Evolutionary conservation across 2,888 invertebrate genomes (phyloP).

Genomic region (Diarsia brunnea): DNA sequence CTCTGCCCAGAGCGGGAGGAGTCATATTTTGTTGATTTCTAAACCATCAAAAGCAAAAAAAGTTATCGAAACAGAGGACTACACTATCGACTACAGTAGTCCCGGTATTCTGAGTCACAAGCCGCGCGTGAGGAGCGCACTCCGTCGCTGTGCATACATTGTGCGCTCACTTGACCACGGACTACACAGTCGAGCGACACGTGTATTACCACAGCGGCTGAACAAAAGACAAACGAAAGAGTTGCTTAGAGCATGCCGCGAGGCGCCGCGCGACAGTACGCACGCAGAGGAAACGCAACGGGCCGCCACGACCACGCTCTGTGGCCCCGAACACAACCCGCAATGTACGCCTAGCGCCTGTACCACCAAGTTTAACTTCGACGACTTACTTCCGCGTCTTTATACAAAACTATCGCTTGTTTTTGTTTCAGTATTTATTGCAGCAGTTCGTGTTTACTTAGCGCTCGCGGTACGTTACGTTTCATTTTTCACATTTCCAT

Average conservation of each 20-base stretch:
- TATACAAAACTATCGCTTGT: constrained; percentile 54
- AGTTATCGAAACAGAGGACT: background rate
- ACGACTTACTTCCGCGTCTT: constrained; percentile 46
- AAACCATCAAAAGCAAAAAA: too few relatives aligned
- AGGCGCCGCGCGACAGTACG: background rate
- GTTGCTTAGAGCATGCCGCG: background rate
- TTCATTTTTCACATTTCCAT: constrained; percentile 27
- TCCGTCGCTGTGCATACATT: constrained; percentile 18
- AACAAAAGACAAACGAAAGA: background rate
- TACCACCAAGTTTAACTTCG: constrained; percentile 30
- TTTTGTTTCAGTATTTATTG: constrained; percentile 56
- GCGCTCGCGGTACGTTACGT: constrained; percentile 20
- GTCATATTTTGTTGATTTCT: too few relatives aligned
- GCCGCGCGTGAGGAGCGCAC: constrained; percentile 7
- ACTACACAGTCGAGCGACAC: background rate
- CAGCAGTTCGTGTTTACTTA: constrained; percentile 49
- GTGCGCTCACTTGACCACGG: constrained; percentile 14
- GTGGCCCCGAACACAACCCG: constrained; percentile 23
- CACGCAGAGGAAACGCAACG: too few relatives aligned
- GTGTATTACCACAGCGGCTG: background rate
- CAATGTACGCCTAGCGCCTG: constrained; percentile 35
- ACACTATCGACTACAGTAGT: constrained; percentile 5
- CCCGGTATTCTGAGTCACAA: constrained; percentile 36
- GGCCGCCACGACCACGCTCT: constrained; percentile 5
- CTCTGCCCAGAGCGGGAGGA: too few relatives aligned